Evolutionary conservation across 2,113 vertebrate species (phyloP).

Genomic region (Riparia riparia): DNA sequence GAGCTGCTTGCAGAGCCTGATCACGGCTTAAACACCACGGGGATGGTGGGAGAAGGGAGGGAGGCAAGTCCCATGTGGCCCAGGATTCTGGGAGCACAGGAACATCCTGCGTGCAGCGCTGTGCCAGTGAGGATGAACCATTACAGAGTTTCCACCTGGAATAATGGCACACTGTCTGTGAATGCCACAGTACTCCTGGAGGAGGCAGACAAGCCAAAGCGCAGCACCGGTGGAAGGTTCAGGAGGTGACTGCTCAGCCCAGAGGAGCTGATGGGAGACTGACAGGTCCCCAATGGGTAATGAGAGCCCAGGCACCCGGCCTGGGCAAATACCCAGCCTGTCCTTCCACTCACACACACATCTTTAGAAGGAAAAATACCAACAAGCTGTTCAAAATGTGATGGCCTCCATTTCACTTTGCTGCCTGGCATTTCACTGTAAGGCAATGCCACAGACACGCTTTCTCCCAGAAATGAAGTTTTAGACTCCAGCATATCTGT

Average conservation of each 20-base stretch:
- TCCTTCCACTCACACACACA: neutral
- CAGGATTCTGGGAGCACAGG: neutral
- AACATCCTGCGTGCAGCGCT: neutral
- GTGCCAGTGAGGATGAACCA: neutral
- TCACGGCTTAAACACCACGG: rapidly evolving
- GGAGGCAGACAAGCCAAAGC: neutral
- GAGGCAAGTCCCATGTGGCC: rapidly evolving
- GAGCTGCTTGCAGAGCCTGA: neutral
- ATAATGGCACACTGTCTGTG: rapidly evolving
- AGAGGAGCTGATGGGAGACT: neutral
- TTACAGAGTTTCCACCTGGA: neutral
- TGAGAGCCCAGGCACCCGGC: neutral
- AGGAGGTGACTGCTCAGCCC: neutral
- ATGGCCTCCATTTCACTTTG: neutral
- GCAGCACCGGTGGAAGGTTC: neutral
- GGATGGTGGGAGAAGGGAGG: neutral
- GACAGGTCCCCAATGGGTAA: neutral
- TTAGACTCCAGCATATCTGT: neutral
- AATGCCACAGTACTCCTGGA: rapidly evolving
- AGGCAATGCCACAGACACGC: neutral
- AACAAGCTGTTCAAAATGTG: neutral
- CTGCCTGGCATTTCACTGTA: neutral
- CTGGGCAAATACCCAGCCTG: neutral
- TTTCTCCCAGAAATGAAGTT: constrained; percentile 4
- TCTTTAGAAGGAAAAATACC: neutral